phyloP scores from a whole-genome alignment of 2,888 invertebrate species.

The Hipparchia sbordonii region DNA sequence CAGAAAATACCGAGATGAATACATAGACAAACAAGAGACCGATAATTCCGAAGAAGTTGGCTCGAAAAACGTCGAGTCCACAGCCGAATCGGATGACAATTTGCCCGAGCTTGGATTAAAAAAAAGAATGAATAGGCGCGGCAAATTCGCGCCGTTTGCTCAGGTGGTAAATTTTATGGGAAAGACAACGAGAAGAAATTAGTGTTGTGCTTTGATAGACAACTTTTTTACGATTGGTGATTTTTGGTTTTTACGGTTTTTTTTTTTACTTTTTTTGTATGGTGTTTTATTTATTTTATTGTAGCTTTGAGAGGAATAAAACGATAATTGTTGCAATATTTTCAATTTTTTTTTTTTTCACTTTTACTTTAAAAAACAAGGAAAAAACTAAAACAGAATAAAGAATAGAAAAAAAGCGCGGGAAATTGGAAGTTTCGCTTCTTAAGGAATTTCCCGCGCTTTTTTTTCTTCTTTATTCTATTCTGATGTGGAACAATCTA shows the following conservation, averaged over 20 bases:
- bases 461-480: no score
- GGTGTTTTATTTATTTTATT: conserved; percentile 3
- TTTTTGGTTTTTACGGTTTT: conserved; percentile 25
- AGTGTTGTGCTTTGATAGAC: conserved; percentile 39
- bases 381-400: no score
- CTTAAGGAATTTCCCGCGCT: no score
- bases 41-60: conserved; percentile 63
- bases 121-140: conserved; percentile 64
- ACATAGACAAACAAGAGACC: conserved; percentile 65
- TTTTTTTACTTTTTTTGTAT: conserved; percentile 19
- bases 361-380: neutral
- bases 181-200: conserved; percentile 63
- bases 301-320: neutral
- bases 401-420: neutral
- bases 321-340: neutral
- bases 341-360: neutral
- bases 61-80: conserved; percentile 66
- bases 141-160: conserved; percentile 66
- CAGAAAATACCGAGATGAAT: conserved; percentile 55
- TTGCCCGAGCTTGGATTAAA: conserved; percentile 60
- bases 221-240: conserved; percentile 44
- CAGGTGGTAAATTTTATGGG: conserved; percentile 77
- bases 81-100: conserved; percentile 64
- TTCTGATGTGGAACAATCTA: no score
- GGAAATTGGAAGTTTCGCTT: neutral